Conservation (phyloP, 2,797 vertebrate species). For the Craterocephalus amniculus region DNA sequence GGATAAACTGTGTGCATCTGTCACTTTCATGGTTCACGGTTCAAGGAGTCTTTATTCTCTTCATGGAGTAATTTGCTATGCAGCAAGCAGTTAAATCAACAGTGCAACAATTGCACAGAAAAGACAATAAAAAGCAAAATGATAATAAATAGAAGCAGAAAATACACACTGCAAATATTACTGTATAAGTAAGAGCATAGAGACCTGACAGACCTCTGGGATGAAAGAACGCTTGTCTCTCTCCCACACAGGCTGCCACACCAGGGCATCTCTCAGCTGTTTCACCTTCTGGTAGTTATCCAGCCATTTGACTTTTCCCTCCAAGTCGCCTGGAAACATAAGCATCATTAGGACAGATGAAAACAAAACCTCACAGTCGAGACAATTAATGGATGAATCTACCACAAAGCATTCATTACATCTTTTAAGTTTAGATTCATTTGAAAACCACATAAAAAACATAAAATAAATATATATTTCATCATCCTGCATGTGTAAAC, state of each 20-base stretch:
- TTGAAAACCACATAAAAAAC: not conserved
- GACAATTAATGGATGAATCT: not conserved
- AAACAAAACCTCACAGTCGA: not conserved
- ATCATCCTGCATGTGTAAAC: too few relatives aligned
- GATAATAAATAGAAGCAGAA: too few relatives aligned
- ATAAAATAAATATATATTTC: too few relatives aligned
- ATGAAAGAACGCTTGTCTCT: slow-evolving; percentile 90
- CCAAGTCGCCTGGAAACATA: slow-evolving; percentile 86
- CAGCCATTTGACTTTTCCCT: slow-evolving; percentile 95
- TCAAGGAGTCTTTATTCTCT: not conserved
- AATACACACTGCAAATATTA: not conserved
- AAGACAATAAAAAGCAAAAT: too few relatives aligned
- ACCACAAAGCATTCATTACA: not conserved
- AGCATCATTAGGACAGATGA: not conserved
- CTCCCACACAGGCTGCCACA: slow-evolving; percentile 93
- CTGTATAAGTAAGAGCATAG: not conserved
- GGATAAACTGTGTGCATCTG: too few relatives aligned
- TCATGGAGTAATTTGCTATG: too few relatives aligned
- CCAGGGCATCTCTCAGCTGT: slow-evolving; percentile 88
- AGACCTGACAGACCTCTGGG: slow-evolving; percentile 84
- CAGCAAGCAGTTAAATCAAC: too few relatives aligned
- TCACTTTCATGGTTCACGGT: slow-evolving; percentile 2
- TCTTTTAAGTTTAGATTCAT: not conserved
- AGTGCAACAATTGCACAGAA: too few relatives aligned
- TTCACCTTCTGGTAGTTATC: slow-evolving; percentile 93